Evolutionary conservation across 2,888 invertebrate genomes (phyloP).

Genomic region (Bibio marci): DNA sequence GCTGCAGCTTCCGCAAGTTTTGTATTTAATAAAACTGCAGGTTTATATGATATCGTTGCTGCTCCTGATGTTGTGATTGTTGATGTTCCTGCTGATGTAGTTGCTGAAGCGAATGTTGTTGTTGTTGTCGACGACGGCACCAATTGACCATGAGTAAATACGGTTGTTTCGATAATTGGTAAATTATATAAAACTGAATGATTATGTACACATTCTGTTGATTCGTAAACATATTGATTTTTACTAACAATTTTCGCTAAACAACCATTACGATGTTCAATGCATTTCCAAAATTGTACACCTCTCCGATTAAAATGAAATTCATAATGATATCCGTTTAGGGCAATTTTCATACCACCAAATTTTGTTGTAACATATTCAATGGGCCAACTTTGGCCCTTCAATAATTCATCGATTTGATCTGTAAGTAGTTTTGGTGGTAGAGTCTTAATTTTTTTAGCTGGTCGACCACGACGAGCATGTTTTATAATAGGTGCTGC

Average conservation of each 20-base stretch:
- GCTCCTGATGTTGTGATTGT: too few relatives aligned
- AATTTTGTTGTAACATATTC: slow-evolving; percentile 7
- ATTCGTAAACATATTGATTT: not conserved
- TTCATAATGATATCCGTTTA: slow-evolving; percentile 4
- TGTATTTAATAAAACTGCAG: too few relatives aligned
- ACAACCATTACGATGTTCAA: not conserved
- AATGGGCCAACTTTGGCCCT: slow-evolving; percentile 4
- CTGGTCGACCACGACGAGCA: slow-evolving; percentile 2
- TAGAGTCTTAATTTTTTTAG: not conserved
- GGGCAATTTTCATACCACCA: slow-evolving; percentile 9
- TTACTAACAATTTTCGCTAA: not conserved
- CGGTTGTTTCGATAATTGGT: too few relatives aligned
- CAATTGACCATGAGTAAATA: too few relatives aligned
- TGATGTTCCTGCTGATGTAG: too few relatives aligned
- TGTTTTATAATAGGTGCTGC: too few relatives aligned
- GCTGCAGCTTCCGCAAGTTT: too few relatives aligned
- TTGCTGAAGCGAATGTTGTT: too few relatives aligned
- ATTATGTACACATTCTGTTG: not conserved
- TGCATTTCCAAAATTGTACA: slow-evolving; percentile 8
- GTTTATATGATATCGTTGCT: too few relatives aligned
- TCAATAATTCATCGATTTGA: slow-evolving; percentile 3
- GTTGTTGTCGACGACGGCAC: too few relatives aligned
- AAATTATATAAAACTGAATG: too few relatives aligned
- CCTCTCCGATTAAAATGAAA: slow-evolving; percentile 8
- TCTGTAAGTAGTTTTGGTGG: not conserved